Percentiles rank a stretch among this genome's conserved stretches.
phyloP scores from a whole-genome alignment of 2,113 vertebrate species.

The Mola mola region DNA sequence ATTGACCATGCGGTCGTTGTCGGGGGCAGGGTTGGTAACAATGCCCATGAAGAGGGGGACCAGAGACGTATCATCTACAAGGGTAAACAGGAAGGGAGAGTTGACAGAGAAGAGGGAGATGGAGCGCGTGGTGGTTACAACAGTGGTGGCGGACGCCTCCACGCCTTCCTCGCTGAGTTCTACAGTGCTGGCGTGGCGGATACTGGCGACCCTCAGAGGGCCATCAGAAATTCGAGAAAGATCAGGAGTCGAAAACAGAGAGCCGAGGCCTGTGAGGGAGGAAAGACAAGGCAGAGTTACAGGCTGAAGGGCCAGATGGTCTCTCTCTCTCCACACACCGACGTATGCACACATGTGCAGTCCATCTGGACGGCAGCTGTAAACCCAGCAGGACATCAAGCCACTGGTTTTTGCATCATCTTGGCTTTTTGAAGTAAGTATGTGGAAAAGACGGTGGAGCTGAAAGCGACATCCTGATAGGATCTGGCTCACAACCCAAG shows the following conservation, averaged over 20 bases:
- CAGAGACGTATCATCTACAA: constrained; percentile 83
- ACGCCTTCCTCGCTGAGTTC: constrained; percentile 88
- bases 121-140: constrained; percentile 79
- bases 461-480: too few relatives aligned
- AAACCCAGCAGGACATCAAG: not conserved
- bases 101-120: constrained; percentile 83
- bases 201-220: constrained; percentile 81
- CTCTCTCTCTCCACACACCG: too few relatives aligned
- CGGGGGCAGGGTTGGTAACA: constrained; percentile 87
- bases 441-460: too few relatives aligned
- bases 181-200: constrained; percentile 87
- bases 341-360: too few relatives aligned
- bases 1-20: constrained; percentile 37
- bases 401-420: not conserved
- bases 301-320: not conserved
- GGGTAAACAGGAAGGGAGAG: constrained; percentile 88
- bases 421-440: too few relatives aligned
- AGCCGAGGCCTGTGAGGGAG: constrained; percentile 82
- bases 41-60: constrained; percentile 88
- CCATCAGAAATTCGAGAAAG: constrained; percentile 83
- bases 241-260: constrained; percentile 85
- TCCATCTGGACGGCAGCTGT: too few relatives aligned
- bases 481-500: too few relatives aligned
- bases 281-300: not conserved
- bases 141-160: constrained; percentile 85